Evolutionary conservation across 2,888 invertebrate species (phyloP).

Genomic region (Lithophane leautieri): DNA sequence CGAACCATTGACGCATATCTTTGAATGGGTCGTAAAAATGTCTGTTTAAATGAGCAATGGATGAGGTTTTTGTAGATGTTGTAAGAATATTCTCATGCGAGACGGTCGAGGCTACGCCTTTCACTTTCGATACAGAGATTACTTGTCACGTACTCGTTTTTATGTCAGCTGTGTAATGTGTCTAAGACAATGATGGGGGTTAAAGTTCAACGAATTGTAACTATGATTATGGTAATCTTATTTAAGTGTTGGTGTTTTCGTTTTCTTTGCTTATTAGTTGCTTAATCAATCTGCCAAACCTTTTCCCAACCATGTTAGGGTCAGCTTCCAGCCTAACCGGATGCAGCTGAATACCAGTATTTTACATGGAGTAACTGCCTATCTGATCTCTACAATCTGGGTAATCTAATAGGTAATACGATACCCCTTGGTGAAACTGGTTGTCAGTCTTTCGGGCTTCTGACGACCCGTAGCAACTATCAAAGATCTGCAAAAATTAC

Average conservation of each 20-base stretch:
- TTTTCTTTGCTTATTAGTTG: slow-evolving; percentile 6
- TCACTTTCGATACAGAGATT: slow-evolving; percentile 76
- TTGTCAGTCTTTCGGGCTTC: too few relatives aligned
- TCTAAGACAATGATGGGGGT: slow-evolving; percentile 57
- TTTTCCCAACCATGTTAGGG: too few relatives aligned
- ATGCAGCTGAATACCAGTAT: too few relatives aligned
- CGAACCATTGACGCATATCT: slow-evolving; percentile 55
- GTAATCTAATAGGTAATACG: too few relatives aligned
- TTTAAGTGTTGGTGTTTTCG: slow-evolving; percentile 8
- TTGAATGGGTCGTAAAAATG: slow-evolving; percentile 40
- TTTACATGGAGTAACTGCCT: too few relatives aligned
- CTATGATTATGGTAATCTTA: slow-evolving; percentile 33
- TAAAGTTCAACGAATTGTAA: slow-evolving; percentile 60
- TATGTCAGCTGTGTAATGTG: slow-evolving; percentile 60
- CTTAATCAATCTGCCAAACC: too few relatives aligned
- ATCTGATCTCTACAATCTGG: too few relatives aligned
- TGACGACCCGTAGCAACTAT: too few relatives aligned
- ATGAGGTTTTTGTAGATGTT: slow-evolving; percentile 41
- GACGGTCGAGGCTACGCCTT: slow-evolving; percentile 75
- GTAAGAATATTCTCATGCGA: slow-evolving; percentile 69
- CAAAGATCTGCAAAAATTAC: too few relatives aligned
- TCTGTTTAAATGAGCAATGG: slow-evolving; percentile 53
- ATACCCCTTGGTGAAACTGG: too few relatives aligned
- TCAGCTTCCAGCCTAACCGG: too few relatives aligned
- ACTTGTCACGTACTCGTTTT: slow-evolving; percentile 67